Evolutionary conservation across 2,888 invertebrate genomes (phyloP), one percentile per base, ranked within the genome.

Genomic region (Keiferia lycopersicella): DNA sequence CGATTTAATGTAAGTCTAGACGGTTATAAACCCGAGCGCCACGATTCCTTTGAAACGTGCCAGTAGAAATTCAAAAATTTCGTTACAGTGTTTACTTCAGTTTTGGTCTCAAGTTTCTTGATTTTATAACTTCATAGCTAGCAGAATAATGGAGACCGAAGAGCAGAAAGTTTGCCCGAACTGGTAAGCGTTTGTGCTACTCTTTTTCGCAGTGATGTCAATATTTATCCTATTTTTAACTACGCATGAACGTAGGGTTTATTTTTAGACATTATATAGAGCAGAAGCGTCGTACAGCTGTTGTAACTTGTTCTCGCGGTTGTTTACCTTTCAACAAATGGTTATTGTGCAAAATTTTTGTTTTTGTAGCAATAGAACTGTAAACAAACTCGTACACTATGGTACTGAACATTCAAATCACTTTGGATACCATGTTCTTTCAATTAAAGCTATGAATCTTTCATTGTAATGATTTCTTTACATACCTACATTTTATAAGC

Each of bases 91-190:
- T 53, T 50, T 18, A n/a, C 16, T 8, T 48, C 34, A 30, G 50
- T 10, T 58, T 56, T 58, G 38, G 50, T 63, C 26, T 59, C 50
- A 22, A 34, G 34, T 62, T 66, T 58, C 61, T 58, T 62, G 60
- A 38, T 53, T 53, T 48, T 65, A 62, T 57, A 65, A 50, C 56
- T 60, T 62, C 39, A 11, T 20, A 16, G 18, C 6, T 26, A 12
- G 50, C 6, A 64, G 61, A 66, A 71, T 61, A 71, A 91, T 90
- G 90, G 88, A 88, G 50, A 87, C 86, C 70, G 80, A 80, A 38
- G 91, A 88, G 70, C 81, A 83, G 50, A 87, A 88, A 76, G 78
- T 80, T 64, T 93, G 93, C 76, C 82, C 82, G 41, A 93, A 93
- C 80, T 93, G 93, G 93, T 93, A 72, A 91, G 92, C 83, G 71